Percentiles rank a stretch among this genome's conserved stretches.
Conservation (phyloP, 2,113 vertebrate genomes). For the Hystrix brachyura region DNA sequence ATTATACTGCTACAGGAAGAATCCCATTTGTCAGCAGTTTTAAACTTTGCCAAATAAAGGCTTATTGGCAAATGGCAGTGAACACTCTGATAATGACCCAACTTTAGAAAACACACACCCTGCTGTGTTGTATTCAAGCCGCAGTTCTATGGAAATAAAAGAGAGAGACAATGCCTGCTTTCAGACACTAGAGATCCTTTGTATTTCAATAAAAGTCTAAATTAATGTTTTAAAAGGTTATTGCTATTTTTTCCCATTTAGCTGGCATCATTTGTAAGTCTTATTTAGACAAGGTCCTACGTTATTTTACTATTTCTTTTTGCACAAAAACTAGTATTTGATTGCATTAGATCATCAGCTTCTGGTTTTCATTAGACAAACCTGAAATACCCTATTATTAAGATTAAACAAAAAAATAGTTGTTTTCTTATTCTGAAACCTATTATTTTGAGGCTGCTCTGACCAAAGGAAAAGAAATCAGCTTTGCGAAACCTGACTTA, state of each 20-base stretch:
- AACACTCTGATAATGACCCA: constrained; percentile 90
- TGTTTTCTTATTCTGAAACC: constrained; percentile 83
- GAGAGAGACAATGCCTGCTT: constrained; percentile 89
- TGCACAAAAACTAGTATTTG: constrained; percentile 86
- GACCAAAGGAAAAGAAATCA: constrained; percentile 80
- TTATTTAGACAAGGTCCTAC: constrained; percentile 86
- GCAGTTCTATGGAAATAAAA: constrained; percentile 88
- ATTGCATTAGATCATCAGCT: constrained; percentile 87
- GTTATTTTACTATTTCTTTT: constrained; percentile 86
- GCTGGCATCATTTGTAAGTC: constrained; percentile 88
- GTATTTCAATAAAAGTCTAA: constrained; percentile 90
- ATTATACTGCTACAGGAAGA: constrained; percentile 88
- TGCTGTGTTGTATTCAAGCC: constrained; percentile 89
- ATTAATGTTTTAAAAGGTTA: constrained; percentile 92
- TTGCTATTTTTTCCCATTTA: constrained; percentile 91
- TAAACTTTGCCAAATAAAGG: constrained; percentile 91
- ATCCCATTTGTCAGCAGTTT: constrained; percentile 92
- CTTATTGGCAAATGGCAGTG: constrained; percentile 90
- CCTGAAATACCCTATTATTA: constrained; percentile 87
- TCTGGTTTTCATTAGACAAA: constrained; percentile 89
- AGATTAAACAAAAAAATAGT: constrained; percentile 82
- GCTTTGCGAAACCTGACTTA: constrained; percentile 84
- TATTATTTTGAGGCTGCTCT: constrained; percentile 84
- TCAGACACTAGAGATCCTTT: constrained; percentile 89
- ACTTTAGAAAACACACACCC: constrained; percentile 91